These are phyloP conservation scores for Drosophila kohkoa DNA, from an alignment of 1,140 invertebrate species.

Conservation along the genomic window DNA sequence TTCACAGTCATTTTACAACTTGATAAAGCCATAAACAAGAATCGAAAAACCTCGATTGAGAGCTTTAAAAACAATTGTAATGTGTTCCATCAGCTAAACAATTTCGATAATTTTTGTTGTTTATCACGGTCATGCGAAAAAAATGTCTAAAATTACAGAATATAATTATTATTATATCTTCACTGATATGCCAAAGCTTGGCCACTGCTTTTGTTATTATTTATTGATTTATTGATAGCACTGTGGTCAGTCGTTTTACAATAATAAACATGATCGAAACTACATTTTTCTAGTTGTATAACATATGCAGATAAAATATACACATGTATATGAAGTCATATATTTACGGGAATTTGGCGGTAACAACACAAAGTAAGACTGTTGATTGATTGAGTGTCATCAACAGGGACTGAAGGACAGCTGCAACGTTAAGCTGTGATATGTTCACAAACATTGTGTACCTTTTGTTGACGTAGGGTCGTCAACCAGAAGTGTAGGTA, in stretches of 20 bases:
- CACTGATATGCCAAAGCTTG: conserved; percentile 10
- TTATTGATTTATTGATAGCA: conserved; percentile 21
- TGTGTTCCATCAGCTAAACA: conserved; percentile 1
- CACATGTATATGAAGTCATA: not conserved
- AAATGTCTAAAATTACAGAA: conserved; percentile 12
- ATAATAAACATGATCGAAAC: conserved; percentile 9
- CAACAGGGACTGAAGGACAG: not conserved
- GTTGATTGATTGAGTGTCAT: conserved; percentile 3
- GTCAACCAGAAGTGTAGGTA: not conserved
- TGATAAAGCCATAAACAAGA: not conserved
- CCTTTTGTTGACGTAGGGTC: not conserved
- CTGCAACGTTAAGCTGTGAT: not conserved
- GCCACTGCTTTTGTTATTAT: conserved; percentile 19
- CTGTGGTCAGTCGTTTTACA: conserved; percentile 36
- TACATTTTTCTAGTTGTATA: conserved; percentile 16
- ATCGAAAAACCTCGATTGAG: conserved; percentile 6
- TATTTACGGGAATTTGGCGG: conserved; percentile 15
- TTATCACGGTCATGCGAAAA: conserved; percentile 16
- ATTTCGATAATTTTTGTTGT: conserved; percentile 3
- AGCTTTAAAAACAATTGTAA: conserved; percentile 42
- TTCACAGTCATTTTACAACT: conserved; percentile 9
- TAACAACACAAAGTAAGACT: conserved; percentile 3
- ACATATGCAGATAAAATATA: conserved; percentile 8
- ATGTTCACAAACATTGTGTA: not conserved
- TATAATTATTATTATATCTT: conserved; percentile 12